Conservation (phyloP, 2,797 vertebrate genomes). For the Chelmon rostratus region DNA sequence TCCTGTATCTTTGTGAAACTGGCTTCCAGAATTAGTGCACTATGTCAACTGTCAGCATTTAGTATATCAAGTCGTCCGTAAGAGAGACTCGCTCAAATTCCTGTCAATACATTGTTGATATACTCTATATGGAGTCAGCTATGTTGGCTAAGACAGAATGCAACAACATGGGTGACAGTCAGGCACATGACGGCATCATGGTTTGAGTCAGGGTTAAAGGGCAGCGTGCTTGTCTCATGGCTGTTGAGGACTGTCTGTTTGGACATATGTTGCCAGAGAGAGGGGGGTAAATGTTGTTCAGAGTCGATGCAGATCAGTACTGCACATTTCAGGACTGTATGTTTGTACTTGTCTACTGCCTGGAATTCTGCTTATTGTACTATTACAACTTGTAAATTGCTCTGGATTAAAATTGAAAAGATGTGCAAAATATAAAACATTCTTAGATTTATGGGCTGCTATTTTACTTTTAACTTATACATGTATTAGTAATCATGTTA, state of each 20-base stretch:
- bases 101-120: background rate
- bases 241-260: background rate
- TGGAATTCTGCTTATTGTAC: background rate
- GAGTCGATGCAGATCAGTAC: constrained; percentile 14
- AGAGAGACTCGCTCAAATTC: background rate
- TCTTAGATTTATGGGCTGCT: background rate
- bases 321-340: background rate
- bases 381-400: background rate
- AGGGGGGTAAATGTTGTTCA: background rate
- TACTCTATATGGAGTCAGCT: background rate
- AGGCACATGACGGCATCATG: background rate
- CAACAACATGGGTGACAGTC: constrained; percentile 21
- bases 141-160: background rate
- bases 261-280: background rate
- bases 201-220: constrained; percentile 17
- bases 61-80: background rate
- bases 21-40: no score
- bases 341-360: background rate
- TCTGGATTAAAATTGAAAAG: background rate
- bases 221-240: background rate
- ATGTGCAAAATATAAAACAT: background rate
- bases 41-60: background rate
- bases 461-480: background rate
- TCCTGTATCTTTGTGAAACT: no score
- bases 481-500: background rate